Evolutionary conservation across 2,888 invertebrate genomes (phyloP).

Genomic region (Platycheirus albimanus): DNA sequence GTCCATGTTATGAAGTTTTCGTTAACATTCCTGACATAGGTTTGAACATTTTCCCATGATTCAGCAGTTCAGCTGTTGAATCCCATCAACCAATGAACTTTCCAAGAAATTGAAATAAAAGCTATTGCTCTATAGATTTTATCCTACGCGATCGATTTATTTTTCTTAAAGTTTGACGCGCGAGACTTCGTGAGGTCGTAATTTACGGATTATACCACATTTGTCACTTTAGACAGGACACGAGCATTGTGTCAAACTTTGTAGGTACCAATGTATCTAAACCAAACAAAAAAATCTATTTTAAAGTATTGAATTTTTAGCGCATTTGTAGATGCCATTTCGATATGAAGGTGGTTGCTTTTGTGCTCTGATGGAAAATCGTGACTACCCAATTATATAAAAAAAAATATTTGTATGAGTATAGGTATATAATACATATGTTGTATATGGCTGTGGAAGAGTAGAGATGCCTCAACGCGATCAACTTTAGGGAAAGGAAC

Average conservation of each 20-base stretch:
- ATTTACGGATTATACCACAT: constrained; percentile 55
- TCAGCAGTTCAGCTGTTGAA: not conserved
- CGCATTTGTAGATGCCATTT: constrained; percentile 15
- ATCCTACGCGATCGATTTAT: constrained; percentile 30
- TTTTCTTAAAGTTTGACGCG: constrained; percentile 15
- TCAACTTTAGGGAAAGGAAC: constrained; percentile 63
- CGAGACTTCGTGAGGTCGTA: constrained; percentile 60
- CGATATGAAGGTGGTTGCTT: constrained; percentile 9
- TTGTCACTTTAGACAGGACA: constrained; percentile 68
- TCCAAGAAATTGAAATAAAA: not conserved
- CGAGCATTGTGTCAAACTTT: constrained; percentile 61
- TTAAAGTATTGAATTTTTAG: not conserved
- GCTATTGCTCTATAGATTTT: not conserved
- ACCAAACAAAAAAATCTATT: not conserved
- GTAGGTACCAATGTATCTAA: constrained; percentile 4
- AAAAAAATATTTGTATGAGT: not conserved
- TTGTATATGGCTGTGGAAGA: no score
- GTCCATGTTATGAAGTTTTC: no score
- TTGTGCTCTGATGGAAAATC: constrained; percentile 18
- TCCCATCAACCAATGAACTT: constrained; percentile 26
- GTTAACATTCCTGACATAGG: constrained; percentile 10
- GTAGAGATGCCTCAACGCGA: constrained; percentile 46
- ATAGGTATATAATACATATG: not conserved
- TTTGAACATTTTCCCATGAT: constrained; percentile 47
- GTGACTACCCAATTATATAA: constrained; percentile 66